Evolutionary conservation across 2,797 vertebrate species (phyloP), one percentile per base, ranked within the genome.

Genomic region (Gymnothorax javanicus): DNA sequence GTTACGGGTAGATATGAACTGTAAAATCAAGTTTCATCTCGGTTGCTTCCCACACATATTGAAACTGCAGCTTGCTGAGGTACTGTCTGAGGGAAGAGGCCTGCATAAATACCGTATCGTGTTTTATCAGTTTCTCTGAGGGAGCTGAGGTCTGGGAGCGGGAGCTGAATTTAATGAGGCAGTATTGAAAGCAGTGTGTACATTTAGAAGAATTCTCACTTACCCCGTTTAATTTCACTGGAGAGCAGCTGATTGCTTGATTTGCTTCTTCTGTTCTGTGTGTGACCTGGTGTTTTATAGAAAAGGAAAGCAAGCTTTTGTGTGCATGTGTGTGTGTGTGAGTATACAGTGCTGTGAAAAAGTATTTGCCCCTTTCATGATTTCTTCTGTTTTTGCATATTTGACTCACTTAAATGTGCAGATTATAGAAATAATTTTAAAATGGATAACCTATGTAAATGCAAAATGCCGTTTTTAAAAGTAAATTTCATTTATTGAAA

Each of bases 1-100:
- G 15, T 59, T 83, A 83, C 33, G 56, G 59, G 82, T 20, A 60
- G 33, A 83, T 83, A 60, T 33, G 56, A 83, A 60, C 57, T 58
- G 43, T 83, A 33, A 33, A 60, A 79, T 23, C 43, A 54, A 43
- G 82, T 59, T 83, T 83, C 43, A 59, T 83, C 20, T 25, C 15
- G 6, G 25, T 27, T 17, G 82, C 56, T 33, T 6, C 27, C 58
- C 82, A 25, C 57, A 83, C 82, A 58, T 33, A 27, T 20, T 59
- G 27, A 56, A 82, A 83, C 4, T 12, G 25, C 81, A 15, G 56
- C 23, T 27, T 7, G 17, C 57, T 13, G 25, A 60, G n/a, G n/a
- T n/a, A n/a, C n/a, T n/a, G 25, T 20, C 58, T 57, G n/a, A 33
- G n/a, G 27, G 25, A 17, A 17, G 54, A 17, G 25, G 5, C 58